Evolutionary conservation across 2,888 invertebrate species (phyloP).

Genomic region (Micropterix aruncella): DNA sequence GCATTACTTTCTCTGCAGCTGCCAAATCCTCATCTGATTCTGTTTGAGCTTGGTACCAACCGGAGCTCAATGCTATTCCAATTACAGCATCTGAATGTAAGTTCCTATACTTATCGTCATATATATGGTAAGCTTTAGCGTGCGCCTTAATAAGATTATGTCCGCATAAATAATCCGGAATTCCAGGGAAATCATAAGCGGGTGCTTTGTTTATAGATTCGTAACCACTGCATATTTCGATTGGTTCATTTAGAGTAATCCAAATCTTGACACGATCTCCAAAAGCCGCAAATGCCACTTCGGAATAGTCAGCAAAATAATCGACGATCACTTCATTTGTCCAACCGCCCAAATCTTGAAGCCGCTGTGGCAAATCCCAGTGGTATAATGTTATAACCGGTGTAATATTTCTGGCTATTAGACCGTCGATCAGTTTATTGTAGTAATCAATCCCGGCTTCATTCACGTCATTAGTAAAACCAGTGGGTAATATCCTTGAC

Average conservation of each 20-base stretch:
- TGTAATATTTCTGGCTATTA: not conserved
- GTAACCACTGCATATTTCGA: not conserved
- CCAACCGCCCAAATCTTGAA: not conserved
- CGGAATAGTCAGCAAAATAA: not conserved
- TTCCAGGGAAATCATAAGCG: not conserved
- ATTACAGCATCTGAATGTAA: not conserved
- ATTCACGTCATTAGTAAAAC: not conserved
- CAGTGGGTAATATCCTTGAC: not conserved
- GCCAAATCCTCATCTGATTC: not conserved
- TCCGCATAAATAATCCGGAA: not conserved
- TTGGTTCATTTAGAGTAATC: not conserved
- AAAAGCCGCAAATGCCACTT: not conserved
- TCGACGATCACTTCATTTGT: not conserved
- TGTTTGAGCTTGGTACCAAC: not conserved
- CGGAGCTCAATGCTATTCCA: not conserved
- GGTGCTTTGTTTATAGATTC: not conserved
- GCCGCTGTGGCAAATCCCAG: not conserved
- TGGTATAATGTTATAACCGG: not conserved
- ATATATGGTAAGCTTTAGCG: not conserved
- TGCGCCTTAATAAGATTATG: not conserved
- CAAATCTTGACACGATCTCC: not conserved
- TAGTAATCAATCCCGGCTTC: not conserved
- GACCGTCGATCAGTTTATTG: not conserved
- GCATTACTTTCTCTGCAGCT: not conserved
- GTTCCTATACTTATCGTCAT: not conserved